phyloP scores from a whole-genome alignment of 2,797 vertebrate species.

The Sciurus vulgaris region DNA sequence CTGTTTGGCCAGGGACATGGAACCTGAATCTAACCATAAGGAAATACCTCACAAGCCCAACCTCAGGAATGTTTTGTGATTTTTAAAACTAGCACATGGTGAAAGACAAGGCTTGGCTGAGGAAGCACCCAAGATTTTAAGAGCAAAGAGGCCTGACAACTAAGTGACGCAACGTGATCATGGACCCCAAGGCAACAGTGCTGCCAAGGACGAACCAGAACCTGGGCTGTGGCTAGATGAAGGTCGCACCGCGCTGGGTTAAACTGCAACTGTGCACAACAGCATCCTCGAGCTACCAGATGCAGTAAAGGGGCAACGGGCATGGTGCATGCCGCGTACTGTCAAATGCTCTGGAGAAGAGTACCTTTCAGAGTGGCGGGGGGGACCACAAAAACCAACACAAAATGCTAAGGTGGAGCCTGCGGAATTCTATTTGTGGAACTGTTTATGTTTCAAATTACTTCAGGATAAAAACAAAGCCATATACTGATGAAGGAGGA shows the following conservation, averaged over 20 bases:
- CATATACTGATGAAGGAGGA: not conserved
- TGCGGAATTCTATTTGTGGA: not conserved
- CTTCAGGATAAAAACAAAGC: slow-evolving; percentile 18
- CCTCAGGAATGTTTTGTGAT: not conserved
- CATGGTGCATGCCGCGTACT: not conserved
- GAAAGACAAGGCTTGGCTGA: not conserved
- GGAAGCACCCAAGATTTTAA: not conserved
- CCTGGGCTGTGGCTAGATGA: not conserved
- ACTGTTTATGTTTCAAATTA: slow-evolving; percentile 54
- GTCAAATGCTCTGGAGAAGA: not conserved
- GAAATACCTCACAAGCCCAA: not conserved
- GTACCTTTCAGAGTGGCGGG: not conserved
- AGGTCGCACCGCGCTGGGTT: not conserved
- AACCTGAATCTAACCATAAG: not conserved
- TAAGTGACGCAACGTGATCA: not conserved
- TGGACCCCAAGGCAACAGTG: not conserved
- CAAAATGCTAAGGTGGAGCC: not conserved
- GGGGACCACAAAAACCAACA: not conserved
- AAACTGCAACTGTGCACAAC: not conserved
- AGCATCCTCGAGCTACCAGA: slow-evolving; percentile 35
- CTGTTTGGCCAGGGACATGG: not conserved
- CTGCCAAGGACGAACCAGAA: not conserved
- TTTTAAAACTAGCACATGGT: not conserved
- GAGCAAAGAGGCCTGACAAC: not conserved
- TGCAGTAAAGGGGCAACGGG: not conserved